A percentile compares a stretch with the other conserved stretches of the same genome.
phyloP scores from a whole-genome alignment of 1,140 invertebrate species.

The Trypoxylus dichotomus region DNA sequence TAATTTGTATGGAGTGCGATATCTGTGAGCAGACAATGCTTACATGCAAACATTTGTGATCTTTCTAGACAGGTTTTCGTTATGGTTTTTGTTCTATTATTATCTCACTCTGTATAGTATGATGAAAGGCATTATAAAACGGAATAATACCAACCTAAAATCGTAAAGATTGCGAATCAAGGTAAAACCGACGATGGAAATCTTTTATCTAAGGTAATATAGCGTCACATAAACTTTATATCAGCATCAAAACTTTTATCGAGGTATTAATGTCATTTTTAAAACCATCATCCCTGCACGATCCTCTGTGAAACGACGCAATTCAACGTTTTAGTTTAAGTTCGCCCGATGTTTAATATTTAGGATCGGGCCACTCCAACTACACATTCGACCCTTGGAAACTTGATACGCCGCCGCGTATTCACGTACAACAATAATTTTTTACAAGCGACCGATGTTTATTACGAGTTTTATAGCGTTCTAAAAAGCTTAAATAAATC shows the following conservation, averaged over 20 bases:
- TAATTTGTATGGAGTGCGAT: no score
- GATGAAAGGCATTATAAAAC: neutral
- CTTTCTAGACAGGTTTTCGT: no score
- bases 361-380: neutral
- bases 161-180: neutral
- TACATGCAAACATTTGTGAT: no score
- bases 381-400: neutral
- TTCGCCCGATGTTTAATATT: neutral
- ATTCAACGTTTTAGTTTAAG: neutral
- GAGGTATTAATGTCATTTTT: neutral
- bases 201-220: neutral
- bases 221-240: neutral
- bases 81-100: no score
- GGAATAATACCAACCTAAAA: neutral
- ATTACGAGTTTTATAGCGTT: neutral
- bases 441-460: neutral
- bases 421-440: neutral
- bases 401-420: neutral
- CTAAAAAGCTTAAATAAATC: neutral
- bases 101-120: no score
- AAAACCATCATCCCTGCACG: neutral
- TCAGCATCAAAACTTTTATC: neutral
- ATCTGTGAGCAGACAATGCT: no score
- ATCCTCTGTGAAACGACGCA: neutral
- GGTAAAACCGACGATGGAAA: neutral